These are phyloP conservation scores for Conops quadrifasciatus DNA, from an alignment of 2,888 invertebrate genomes.

Conservation along the genomic window DNA sequence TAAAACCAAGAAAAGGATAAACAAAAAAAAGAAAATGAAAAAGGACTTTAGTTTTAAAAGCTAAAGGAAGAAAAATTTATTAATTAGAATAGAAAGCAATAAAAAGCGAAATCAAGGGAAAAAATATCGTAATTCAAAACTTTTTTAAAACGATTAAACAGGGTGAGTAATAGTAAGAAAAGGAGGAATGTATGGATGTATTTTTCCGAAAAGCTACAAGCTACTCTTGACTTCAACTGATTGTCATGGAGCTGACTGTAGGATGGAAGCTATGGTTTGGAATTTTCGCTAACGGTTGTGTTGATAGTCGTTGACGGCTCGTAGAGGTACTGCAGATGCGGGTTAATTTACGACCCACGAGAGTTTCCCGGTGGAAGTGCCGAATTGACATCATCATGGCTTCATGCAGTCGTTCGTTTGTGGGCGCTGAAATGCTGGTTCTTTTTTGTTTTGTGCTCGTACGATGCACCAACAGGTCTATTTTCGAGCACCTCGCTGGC, in stretches of 20 bases:
- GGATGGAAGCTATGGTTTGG: background rate
- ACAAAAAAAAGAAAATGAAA: background rate
- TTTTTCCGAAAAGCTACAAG: too few species aligned
- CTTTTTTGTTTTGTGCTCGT: background rate
- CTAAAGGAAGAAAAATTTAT: background rate
- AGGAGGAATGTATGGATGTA: too few species aligned
- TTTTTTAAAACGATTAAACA: too few species aligned
- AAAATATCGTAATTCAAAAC: background rate
- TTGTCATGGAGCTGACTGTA: too few species aligned
- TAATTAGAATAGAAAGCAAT: conserved; percentile 1
- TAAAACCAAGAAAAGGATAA: background rate
- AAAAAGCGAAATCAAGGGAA: background rate
- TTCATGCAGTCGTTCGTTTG: too few species aligned
- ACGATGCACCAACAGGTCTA: background rate
- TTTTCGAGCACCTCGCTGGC: background rate
- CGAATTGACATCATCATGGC: too few species aligned
- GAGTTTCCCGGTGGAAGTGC: too few species aligned
- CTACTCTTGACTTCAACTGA: too few species aligned
- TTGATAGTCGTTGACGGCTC: background rate
- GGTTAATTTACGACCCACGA: too few species aligned
- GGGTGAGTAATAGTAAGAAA: too few species aligned
- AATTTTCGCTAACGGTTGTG: background rate
- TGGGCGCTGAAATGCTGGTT: too few species aligned
- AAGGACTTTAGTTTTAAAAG: background rate
- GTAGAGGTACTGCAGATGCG: too few species aligned